Base-by-base conservation (phyloP, 2,797 vertebrate species). In the Cryptoprocta ferox region DNA sequence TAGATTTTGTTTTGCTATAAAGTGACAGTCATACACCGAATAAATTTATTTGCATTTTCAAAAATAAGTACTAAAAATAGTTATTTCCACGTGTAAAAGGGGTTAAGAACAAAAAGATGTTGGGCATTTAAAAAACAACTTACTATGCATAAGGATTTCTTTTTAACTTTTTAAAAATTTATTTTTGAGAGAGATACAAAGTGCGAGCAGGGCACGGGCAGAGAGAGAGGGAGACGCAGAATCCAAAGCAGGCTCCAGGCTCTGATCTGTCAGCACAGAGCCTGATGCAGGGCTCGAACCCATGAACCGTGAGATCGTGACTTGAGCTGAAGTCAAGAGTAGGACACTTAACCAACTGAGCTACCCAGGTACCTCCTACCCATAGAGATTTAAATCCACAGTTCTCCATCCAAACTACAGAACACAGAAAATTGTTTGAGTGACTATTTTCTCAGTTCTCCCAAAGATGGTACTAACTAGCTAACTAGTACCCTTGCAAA, bases 401-500 rank as follows among this genome's bases (percentile, higher is more conserved):
- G 14, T 83, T 91, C 37, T 59, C 91, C 11, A 12, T 91, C n/a
- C 2, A 5, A 93, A 91, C 68, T 65, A 45, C 61, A 68, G 73
- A 89, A 82, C 24, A 82, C 18, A 87, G 61, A 73, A 82, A 81
- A 91, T 59, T 53, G 91, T 79, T 70, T 93, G 48, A 94, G 26
- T 80, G 61, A 65, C 50, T 75, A 0, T 68, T 95, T 97, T 82
- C n/a, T 95, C 59, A 81, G 24, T 94, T 87, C 26, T 76, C 12
- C 37, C 26, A n/a, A 71, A 92, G 45, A 48, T 81, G 65, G 21
- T 16, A 63, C 35, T 75, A 48, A 76, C 56, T 59, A 24, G 63
- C 63, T 65, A 39, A 35, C 30, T 82, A 39, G 53, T 75, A 28
- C 18, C 10, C 21, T 88, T 88, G 28, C 35, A 68, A 48, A 50